Conservation (phyloP, 2,888 invertebrate species). For the Xiphydria camelus region DNA sequence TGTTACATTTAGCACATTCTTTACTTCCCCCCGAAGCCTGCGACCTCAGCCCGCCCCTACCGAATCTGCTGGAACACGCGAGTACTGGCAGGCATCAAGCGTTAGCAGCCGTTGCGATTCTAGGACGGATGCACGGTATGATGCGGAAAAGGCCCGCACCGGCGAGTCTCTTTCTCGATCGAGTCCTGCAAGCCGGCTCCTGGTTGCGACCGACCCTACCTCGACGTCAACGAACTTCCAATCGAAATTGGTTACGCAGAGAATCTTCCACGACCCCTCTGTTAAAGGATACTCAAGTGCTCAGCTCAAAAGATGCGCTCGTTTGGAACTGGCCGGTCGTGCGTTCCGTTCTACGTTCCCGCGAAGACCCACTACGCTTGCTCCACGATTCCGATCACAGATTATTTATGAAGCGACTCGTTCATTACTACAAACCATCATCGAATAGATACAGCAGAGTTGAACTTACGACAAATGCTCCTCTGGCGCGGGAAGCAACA, state of each 20-base stretch:
- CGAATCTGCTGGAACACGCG: conserved; percentile 79
- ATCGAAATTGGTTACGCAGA: conserved; percentile 47
- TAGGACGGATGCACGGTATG: conserved; percentile 78
- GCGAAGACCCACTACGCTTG: conserved; percentile 61
- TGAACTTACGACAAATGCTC: conserved; percentile 66
- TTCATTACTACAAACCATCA: conserved; percentile 85
- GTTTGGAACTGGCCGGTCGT: conserved; percentile 95
- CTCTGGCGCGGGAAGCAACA: conserved; percentile 65
- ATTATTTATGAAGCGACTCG: conserved; percentile 74
- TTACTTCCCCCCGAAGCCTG: conserved; percentile 86
- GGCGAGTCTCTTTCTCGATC: conserved; percentile 81
- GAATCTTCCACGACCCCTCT: conserved; percentile 48
- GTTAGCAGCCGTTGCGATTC: conserved; percentile 77
- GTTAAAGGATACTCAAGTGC: conserved; percentile 79
- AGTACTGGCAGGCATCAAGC: conserved; percentile 80
- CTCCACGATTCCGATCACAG: conserved; percentile 70
- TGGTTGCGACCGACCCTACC: conserved; percentile 49
- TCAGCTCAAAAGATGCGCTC: conserved; percentile 77
- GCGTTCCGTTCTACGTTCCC: conserved; percentile 60
- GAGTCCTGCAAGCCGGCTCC: conserved; percentile 64
- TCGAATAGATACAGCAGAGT: conserved; percentile 85
- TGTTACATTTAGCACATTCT: conserved; percentile 83
- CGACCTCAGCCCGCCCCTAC: conserved; percentile 81
- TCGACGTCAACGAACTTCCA: conserved; percentile 39
- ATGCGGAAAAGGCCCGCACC: conserved; percentile 80